These are phyloP conservation scores for Narcine bancroftii DNA, from an alignment of 2,113 vertebrate species.

Conservation along the genomic window DNA sequence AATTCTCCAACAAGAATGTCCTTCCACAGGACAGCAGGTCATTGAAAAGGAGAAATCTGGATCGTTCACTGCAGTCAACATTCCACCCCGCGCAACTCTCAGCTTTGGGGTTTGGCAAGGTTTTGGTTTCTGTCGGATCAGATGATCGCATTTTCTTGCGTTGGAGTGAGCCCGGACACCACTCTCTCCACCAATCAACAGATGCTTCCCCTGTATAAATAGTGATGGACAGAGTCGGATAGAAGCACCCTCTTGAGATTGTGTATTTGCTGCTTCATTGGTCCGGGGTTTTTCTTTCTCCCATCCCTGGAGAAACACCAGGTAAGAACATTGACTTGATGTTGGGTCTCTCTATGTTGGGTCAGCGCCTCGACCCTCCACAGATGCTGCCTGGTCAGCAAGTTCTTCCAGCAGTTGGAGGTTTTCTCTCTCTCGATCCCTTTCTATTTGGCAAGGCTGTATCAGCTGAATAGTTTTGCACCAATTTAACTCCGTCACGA, in stretches of 20 bases:
- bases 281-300: too few relatives aligned
- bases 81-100: not conserved
- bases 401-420: too few relatives aligned
- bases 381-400: too few relatives aligned
- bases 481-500: not conserved
- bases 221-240: too few relatives aligned
- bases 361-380: too few relatives aligned
- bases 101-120: not conserved
- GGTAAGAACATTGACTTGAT: not conserved
- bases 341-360: not conserved
- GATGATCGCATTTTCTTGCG: not conserved
- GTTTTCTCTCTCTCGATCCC: too few relatives aligned
- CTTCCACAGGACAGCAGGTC: too few relatives aligned
- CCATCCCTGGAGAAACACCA: too few relatives aligned
- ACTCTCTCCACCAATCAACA: not conserved
- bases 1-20: too few relatives aligned
- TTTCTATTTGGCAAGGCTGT: too few relatives aligned
- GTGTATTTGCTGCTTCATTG: too few relatives aligned
- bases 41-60: not conserved
- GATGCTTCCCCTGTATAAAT: not conserved
- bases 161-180: not conserved
- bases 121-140: not conserved
- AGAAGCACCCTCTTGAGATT: too few relatives aligned
- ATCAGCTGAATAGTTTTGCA: not conserved
- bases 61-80: not conserved